Base-by-base conservation (phyloP, 2,797 vertebrate species). In the Helarctos malayanus region DNA sequence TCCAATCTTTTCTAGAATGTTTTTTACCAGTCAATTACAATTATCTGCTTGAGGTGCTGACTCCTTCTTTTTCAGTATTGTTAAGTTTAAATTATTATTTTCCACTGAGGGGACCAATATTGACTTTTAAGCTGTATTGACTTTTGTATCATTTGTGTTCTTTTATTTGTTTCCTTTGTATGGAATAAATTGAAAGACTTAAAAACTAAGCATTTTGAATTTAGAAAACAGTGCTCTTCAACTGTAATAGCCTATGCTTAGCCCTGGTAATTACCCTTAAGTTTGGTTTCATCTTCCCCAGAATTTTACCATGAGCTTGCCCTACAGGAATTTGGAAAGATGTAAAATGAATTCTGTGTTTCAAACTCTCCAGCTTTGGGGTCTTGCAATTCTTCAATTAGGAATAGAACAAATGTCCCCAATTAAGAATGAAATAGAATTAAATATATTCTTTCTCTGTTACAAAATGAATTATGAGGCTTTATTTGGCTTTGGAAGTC, bases 401-500 rank as follows among this genome's bases (percentile, higher is more conserved):
- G 25, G 87, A 96, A 49, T 23, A 94, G 93, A 97, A 93, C 14
- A 75, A 49, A 18, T 89, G 25, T 95, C 71, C 97, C 10, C 14
- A 97, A 59, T 95, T 95, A 54, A 68, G 80, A 88, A 87, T 87
- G 96, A 86, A 88, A 93, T 81, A 61, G 41, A 98, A 92, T 93
- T 82, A 92, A 45, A 47, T 87, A 56, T 97, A 95, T 95, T 92
- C 41, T 98, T 93, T 97, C 27, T 97, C 1, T 49, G 76, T 56
- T 61, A 2, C 10, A n/a, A 76, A 80, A 97, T n/a, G 45, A 89
- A 85, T 93, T 76, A 35, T 57, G 10, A 79, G n/a, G 5, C 86
- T 96, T 95, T 97, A 47, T 83, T 86, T 18, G 94, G 63, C 45
- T 88, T 80, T 92, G 25, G 68, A 83, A 73, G 3, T 85, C 38